A percentile compares a stretch with the other conserved stretches of the same genome.
Evolutionary conservation across 2,113 vertebrate genomes (phyloP).

Genomic region (Mesembrinibis cayennensis): DNA sequence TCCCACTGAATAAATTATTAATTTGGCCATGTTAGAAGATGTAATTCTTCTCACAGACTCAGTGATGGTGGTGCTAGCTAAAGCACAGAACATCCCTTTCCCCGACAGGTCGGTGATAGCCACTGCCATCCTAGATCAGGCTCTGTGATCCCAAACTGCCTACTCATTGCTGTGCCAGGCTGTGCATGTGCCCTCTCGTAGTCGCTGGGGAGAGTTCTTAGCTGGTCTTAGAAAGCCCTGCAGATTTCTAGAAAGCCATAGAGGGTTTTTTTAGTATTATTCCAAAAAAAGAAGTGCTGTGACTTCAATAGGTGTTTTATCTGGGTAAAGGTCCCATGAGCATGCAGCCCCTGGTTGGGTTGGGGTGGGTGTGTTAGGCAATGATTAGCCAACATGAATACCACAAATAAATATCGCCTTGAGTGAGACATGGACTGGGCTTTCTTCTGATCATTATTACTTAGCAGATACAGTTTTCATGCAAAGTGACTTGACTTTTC

Average conservation of each 20-base stretch:
- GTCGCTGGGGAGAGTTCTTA: background rate
- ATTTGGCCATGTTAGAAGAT: background rate
- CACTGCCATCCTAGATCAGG: background rate
- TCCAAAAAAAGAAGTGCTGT: background rate
- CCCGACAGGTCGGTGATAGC: background rate
- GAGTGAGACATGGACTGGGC: background rate
- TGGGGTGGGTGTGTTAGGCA: background rate
- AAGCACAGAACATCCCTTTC: background rate
- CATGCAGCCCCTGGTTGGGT: background rate
- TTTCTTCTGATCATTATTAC: background rate
- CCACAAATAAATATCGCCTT: background rate
- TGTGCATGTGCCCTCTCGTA: rapidly evolving
- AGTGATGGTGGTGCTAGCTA: background rate
- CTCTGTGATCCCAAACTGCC: background rate
- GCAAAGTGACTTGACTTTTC: background rate
- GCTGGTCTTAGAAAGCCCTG: background rate
- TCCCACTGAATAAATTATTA: background rate
- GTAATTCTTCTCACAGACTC: background rate
- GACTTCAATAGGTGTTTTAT: background rate
- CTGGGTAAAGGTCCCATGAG: background rate
- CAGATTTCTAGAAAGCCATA: background rate
- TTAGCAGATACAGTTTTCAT: background rate
- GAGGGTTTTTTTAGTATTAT: background rate
- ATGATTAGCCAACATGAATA: background rate
- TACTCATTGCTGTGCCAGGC: background rate